Evolutionary conservation across 2,888 invertebrate genomes (phyloP).

Genomic region (Standfussiana lucernea): DNA sequence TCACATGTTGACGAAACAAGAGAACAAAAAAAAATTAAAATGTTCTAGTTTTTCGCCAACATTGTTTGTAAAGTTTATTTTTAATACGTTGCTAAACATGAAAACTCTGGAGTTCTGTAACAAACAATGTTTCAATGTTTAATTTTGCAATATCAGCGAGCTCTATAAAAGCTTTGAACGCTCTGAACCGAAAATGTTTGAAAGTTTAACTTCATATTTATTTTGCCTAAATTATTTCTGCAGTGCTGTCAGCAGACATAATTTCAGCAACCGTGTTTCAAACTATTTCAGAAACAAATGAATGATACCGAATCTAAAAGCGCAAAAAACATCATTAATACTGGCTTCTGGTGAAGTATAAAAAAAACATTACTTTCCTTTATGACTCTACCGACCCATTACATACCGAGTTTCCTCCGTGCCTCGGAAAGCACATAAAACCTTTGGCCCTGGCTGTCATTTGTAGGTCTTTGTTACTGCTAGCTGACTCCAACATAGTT

Average conservation of each 20-base stretch:
- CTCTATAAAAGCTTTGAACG: background rate
- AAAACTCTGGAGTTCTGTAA: conserved; percentile 1
- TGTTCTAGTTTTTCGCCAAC: background rate
- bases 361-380: background rate
- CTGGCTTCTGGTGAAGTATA: background rate
- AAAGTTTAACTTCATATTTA: background rate
- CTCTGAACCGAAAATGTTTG: background rate
- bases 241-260: background rate
- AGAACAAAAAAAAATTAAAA: too few relatives aligned
- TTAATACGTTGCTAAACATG: background rate
- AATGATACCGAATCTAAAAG: background rate
- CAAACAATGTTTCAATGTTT: conserved; percentile 9
- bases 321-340: background rate
- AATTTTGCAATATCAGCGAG: background rate
- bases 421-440: too few relatives aligned
- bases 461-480: too few relatives aligned
- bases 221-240: background rate
- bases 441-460: too few relatives aligned
- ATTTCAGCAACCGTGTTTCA: background rate
- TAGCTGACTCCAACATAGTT: too few relatives aligned
- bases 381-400: background rate
- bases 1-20: too few relatives aligned
- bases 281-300: background rate
- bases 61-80: background rate
- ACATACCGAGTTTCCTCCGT: too few relatives aligned